A percentile compares a stretch with the other conserved stretches of the same genome.
Evolutionary conservation across 2,797 vertebrate genomes (phyloP).

Genomic region (Poliocrania exsul): DNA sequence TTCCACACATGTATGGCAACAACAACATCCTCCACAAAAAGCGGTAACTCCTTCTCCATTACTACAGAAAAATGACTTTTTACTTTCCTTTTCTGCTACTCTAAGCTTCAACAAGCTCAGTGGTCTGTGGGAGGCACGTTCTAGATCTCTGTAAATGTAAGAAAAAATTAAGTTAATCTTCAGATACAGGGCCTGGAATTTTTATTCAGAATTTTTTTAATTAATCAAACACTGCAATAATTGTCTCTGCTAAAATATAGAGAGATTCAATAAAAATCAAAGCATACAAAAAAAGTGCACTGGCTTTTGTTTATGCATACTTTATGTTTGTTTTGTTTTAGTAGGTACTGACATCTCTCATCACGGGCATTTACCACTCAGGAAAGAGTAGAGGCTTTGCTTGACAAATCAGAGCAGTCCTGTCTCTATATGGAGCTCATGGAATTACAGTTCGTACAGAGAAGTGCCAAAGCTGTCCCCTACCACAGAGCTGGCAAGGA

Average conservation of each 20-base stretch:
- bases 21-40: not conserved
- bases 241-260: not conserved
- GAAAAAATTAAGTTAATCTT: not conserved
- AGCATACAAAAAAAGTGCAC: not conserved
- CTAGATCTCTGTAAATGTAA: not conserved
- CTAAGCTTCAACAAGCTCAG: not conserved
- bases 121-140: not conserved
- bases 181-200: not conserved
- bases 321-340: not conserved
- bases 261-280: constrained; percentile 17
- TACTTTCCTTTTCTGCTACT: not conserved
- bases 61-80: not conserved
- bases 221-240: not conserved
- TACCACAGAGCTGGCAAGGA: not conserved
- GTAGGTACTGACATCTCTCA: not conserved
- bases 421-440: fast-evolving
- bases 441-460: not conserved
- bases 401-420: not conserved
- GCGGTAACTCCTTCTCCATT: not conserved
- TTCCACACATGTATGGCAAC: not conserved
- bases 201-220: not conserved
- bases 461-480: not conserved
- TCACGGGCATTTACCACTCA: not conserved
- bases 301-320: not conserved
- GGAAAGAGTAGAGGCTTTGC: not conserved